Conservation (phyloP, 2,888 invertebrate genomes). For the Cantharis flavilabris region DNA sequence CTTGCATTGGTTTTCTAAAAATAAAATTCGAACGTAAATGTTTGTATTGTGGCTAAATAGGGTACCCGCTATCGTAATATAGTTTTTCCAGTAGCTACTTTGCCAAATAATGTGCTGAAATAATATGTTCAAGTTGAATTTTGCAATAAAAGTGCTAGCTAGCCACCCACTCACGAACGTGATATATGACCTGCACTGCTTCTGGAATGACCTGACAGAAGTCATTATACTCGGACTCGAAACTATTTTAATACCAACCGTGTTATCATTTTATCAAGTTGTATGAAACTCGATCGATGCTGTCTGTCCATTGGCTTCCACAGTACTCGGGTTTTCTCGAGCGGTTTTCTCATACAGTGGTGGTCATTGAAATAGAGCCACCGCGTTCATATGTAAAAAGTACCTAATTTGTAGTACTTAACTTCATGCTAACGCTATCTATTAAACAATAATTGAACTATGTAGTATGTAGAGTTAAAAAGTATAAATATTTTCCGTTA, state of each 20-base stretch:
- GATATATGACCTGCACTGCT: constrained; percentile 16
- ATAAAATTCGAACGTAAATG: neutral
- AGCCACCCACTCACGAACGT: constrained; percentile 15
- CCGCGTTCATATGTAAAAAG: no score
- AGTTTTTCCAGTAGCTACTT: neutral
- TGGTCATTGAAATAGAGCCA: no score
- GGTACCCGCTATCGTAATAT: neutral
- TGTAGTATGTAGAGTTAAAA: no score
- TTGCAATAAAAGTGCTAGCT: constrained; percentile 16
- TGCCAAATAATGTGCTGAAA: neutral
- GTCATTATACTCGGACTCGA: constrained; percentile 27
- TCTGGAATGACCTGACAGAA: constrained; percentile 21
- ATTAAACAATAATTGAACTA: no score
- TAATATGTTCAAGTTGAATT: constrained; percentile 13
- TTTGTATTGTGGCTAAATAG: neutral
- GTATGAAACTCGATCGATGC: neutral
- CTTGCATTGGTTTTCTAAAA: neutral
- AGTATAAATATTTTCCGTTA: no score
- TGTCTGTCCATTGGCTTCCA: neutral
- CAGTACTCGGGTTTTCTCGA: neutral
- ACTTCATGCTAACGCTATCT: no score
- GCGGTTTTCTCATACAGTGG: no score
- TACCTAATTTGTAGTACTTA: no score
- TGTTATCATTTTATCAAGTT: neutral
- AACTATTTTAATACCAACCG: neutral